Evolutionary conservation across 1,140 invertebrate genomes (phyloP).

Genomic region (Pteromalus puparum): DNA sequence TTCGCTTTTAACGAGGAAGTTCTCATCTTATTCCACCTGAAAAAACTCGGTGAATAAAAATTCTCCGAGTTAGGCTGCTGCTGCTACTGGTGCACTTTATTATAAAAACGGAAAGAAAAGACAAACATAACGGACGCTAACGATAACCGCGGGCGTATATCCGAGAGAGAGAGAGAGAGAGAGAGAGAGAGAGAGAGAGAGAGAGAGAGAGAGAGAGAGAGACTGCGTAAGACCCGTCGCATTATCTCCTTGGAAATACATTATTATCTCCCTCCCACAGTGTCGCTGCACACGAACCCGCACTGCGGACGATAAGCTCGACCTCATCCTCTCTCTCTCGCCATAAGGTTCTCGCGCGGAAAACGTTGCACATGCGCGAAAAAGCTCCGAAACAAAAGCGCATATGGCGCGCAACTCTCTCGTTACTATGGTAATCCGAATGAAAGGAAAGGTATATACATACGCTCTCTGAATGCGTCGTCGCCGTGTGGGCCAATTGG

Average conservation of each 20-base stretch:
- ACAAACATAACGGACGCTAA: slow-evolving; percentile 7
- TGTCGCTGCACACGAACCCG: neutral
- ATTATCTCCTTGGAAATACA: slow-evolving; percentile 27
- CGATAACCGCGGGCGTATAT: neutral
- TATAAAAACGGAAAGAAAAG: slow-evolving; percentile 4
- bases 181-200: neutral
- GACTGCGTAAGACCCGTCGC: neutral
- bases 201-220: neutral
- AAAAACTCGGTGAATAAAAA: too few relatives aligned
- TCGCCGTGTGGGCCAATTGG: slow-evolving; percentile 1
- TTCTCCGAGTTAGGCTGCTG: neutral
- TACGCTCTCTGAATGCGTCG: neutral
- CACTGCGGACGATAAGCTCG: neutral
- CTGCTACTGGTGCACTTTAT: too few relatives aligned
- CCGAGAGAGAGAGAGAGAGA: neutral
- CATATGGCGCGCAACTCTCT: neutral
- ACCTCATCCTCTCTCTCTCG: neutral
- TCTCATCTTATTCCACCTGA: too few relatives aligned
- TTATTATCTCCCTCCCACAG: neutral
- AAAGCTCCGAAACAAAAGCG: too few relatives aligned
- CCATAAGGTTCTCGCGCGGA: neutral
- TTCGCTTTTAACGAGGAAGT: too few relatives aligned
- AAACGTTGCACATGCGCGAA: neutral
- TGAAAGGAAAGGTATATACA: neutral
- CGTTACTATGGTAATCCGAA: slow-evolving; percentile 16